Evolutionary conservation across 2,888 invertebrate genomes (phyloP), one percentile per base, ranked within the genome.

Genomic region (Mallateleia sp.): DNA sequence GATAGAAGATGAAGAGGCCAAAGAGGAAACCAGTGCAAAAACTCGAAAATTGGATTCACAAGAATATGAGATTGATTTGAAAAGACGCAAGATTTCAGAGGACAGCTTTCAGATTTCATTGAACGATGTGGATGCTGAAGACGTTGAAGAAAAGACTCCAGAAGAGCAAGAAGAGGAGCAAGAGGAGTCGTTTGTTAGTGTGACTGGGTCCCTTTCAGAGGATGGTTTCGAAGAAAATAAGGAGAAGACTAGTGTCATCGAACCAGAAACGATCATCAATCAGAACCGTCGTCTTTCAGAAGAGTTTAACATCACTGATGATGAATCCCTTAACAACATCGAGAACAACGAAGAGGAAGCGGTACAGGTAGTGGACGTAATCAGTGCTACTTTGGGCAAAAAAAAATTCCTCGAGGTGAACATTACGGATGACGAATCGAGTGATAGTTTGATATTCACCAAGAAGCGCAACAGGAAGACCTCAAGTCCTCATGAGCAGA

Each of bases 361-460:
- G 8, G 9, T 42, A 22, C 34, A 6, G 0, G 7, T 14, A 15
- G 28, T 28, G 9, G 15, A 24, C n/a, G 24, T 38, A 15, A 8
- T 52, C 9, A 52, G 11, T 7, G 15, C n/a, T 0, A 69, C 8
- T n/a, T n/a, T 54, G 5, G 9, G 38, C 25, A 32, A 64, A 32
- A 77, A 28, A 4, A 60, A 60, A 28, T 45, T 42, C 0, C n/a
- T 64, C 1, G 85, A 81, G 4, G 47, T 58, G 4, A 75, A 74
- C 15, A 71, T 92, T 5, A 92, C 92, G 0, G 92, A 92, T 11
- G 92, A 92, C 22, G 92, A 92, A 47, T 92, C 92, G 7, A 90
- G 91, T 34, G 85, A 85, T 15, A 89, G 80, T 38, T 22, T 22
- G 7, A 28, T 58, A 22, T 82, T 60, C n/a, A n/a, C n/a, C n/a